Conservation (phyloP, 2,888 invertebrate genomes). For the Myopa tessellatipennis region DNA sequence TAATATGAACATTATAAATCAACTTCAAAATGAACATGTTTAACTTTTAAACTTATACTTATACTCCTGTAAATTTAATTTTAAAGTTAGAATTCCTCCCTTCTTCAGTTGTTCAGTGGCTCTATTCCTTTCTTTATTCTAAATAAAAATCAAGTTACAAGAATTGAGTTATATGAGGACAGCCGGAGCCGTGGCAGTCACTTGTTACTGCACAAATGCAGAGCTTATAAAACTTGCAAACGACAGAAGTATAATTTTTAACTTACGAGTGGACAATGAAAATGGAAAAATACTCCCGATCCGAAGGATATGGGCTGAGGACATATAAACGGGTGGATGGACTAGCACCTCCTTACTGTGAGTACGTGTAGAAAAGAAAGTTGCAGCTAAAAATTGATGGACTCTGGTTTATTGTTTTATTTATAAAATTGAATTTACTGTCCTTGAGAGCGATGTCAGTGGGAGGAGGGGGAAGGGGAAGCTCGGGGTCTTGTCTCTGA, state of each 20-base stretch:
- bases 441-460: neutral
- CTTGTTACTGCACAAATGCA: neutral
- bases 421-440: slow-evolving; percentile 27
- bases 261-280: neutral
- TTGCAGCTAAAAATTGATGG: neutral
- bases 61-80: too few relatives aligned
- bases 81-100: too few relatives aligned
- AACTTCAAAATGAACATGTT: too few relatives aligned
- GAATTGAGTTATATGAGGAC: neutral
- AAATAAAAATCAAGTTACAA: too few relatives aligned
- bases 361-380: slow-evolving; percentile 3
- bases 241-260: neutral
- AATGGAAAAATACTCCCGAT: too few relatives aligned
- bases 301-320: too few relatives aligned
- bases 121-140: too few relatives aligned
- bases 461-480: neutral
- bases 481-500: too few relatives aligned
- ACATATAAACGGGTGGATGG: too few relatives aligned
- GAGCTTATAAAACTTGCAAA: neutral
- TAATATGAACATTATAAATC: too few relatives aligned
- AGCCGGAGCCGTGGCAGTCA: neutral
- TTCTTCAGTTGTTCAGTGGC: too few relatives aligned
- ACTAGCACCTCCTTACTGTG: neutral
- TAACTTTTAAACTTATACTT: too few relatives aligned
- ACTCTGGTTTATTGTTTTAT: slow-evolving; percentile 23